phyloP scores from a whole-genome alignment of 2,888 invertebrate species.

The Lottia gigantea region DNA sequence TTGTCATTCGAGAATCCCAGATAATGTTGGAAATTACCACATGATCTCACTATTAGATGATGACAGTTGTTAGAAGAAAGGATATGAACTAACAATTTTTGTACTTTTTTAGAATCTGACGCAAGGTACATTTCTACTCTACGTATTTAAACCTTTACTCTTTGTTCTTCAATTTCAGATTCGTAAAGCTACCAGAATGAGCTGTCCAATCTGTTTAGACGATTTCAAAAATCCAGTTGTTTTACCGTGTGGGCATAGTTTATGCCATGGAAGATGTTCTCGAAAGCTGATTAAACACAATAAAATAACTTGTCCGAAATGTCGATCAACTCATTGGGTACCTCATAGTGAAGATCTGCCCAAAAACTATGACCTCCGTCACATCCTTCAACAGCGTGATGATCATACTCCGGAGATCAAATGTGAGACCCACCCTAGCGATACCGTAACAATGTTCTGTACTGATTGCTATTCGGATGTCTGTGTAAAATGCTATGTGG shows the following conservation, averaged over 20 bases:
- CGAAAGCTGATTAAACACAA: neutral
- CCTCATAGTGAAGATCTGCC: slow-evolving; percentile 13
- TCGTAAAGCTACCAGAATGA: neutral
- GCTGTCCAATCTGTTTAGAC: slow-evolving; percentile 15
- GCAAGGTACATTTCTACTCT: no score
- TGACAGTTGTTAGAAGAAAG: no score
- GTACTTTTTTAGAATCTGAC: no score
- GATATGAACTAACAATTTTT: no score
- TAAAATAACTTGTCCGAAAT: slow-evolving; percentile 13
- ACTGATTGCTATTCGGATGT: slow-evolving; percentile 11
- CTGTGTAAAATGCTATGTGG: slow-evolving; percentile 15
- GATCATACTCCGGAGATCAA: neutral
- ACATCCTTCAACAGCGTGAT: slow-evolving; percentile 1
- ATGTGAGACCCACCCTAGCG: slow-evolving; percentile 12
- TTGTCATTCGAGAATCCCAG: no score
- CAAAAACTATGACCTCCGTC: slow-evolving; percentile 13
- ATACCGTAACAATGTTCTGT: slow-evolving; percentile 13
- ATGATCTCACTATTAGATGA: no score
- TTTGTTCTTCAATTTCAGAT: no score
- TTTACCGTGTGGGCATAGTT: slow-evolving; percentile 14
- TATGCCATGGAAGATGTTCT: slow-evolving; percentile 10
- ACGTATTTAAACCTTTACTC: no score
- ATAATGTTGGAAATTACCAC: no score
- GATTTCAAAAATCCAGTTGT: slow-evolving; percentile 13
- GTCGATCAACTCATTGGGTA: slow-evolving; percentile 9